Evolutionary conservation across 92 coral and sea anemone species (phyloP).

Genomic region (Pocillopora grandis): DNA sequence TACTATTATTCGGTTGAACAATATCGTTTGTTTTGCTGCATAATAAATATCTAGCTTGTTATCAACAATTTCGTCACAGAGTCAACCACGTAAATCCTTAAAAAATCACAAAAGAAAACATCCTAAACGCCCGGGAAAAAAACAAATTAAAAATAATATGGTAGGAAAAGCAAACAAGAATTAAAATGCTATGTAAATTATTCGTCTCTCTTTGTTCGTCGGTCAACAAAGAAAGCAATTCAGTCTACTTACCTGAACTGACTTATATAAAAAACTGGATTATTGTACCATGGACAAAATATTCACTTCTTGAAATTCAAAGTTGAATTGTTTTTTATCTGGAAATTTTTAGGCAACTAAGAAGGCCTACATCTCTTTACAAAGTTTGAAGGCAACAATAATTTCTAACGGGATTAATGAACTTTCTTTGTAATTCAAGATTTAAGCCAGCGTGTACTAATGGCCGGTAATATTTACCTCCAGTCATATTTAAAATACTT

Average conservation of each 20-base stretch:
- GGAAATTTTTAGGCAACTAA: neutral
- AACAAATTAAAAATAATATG: neutral
- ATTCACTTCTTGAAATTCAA: neutral
- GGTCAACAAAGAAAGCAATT: slow-evolving; percentile 4
- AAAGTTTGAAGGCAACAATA: neutral
- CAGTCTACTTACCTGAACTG: neutral
- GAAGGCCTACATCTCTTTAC: neutral
- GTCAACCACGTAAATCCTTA: neutral
- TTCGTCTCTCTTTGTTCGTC: neutral
- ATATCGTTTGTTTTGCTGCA: neutral
- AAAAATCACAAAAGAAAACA: neutral
- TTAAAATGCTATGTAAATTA: slow-evolving; percentile 19
- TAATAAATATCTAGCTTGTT: neutral
- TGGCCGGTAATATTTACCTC: neutral
- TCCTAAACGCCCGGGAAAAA: neutral
- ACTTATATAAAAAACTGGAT: neutral
- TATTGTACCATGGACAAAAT: neutral
- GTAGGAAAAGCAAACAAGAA: neutral
- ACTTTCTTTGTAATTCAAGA: neutral
- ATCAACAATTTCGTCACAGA: neutral
- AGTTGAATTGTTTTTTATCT: neutral
- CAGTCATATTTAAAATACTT: neutral
- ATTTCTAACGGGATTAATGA: neutral
- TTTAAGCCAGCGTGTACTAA: neutral
- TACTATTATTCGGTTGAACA: neutral